These are phyloP conservation scores for Babylonia areolata DNA, from an alignment of 1,140 invertebrate genomes.

Conservation along the genomic window DNA sequence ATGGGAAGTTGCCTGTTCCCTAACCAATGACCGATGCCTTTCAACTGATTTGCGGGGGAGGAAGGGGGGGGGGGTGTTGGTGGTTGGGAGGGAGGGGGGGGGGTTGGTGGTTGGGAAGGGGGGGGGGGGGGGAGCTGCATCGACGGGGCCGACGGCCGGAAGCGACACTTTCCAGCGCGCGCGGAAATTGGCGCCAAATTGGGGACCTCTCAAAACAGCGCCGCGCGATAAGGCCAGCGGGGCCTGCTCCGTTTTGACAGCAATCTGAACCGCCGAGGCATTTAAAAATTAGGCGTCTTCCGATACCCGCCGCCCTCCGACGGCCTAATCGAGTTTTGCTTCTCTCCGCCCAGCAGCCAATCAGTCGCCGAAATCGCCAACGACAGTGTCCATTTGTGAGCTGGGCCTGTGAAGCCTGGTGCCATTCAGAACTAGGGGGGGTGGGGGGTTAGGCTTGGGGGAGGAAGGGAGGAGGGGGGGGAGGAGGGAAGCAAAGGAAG, in stretches of 20 bases:
- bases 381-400: slow-evolving; percentile 38
- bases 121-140: no score
- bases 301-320: slow-evolving; percentile 25
- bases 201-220: slow-evolving; percentile 37
- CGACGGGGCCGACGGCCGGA: slow-evolving; percentile 4
- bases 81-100: no score
- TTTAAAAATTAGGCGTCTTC: slow-evolving; percentile 43
- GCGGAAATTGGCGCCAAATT: slow-evolving; percentile 41
- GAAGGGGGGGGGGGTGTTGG: no score
- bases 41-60: not conserved
- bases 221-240: slow-evolving; percentile 31
- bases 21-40: not conserved
- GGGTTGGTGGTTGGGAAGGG: no score
- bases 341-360: slow-evolving; percentile 28
- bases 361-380: slow-evolving; percentile 38
- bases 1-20: not conserved
- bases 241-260: slow-evolving; percentile 36
- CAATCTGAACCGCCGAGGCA: slow-evolving; percentile 38
- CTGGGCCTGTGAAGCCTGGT: not conserved
- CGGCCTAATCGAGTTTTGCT: slow-evolving; percentile 31
- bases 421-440: not conserved
- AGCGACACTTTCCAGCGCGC: slow-evolving; percentile 37
- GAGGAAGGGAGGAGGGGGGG: not conserved
- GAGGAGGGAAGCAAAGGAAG: not conserved
- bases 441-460: not conserved